phyloP scores from a whole-genome alignment of 1,140 invertebrate genomes.

The Thaumatotibia leucotreta region DNA sequence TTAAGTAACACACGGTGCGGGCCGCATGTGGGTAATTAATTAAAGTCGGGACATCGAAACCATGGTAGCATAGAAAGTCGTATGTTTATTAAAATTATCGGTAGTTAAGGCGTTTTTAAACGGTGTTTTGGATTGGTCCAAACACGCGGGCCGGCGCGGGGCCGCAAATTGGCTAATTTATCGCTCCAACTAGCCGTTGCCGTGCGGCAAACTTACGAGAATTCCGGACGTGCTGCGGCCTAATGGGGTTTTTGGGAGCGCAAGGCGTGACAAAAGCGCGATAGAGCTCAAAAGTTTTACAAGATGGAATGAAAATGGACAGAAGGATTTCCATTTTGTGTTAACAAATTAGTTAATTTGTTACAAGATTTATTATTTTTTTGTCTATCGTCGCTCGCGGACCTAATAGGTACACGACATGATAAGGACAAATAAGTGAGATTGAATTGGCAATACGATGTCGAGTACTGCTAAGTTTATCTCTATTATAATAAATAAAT shows the following conservation, averaged over 20 bases:
- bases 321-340: no score
- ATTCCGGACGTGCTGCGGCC: background rate
- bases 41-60: slow-evolving; percentile 27
- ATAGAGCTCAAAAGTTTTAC: background rate
- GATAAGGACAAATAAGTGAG: no score
- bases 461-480: no score
- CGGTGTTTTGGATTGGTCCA: background rate
- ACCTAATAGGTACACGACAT: no score
- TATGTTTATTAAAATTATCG: background rate
- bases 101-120: background rate
- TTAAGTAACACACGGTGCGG: slow-evolving; percentile 33
- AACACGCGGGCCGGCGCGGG: slow-evolving; percentile 24
- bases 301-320: background rate
- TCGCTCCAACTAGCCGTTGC: slow-evolving; percentile 27
- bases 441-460: no score
- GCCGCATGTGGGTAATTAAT: slow-evolving; percentile 44
- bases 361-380: no score
- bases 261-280: background rate
- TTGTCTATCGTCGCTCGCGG: no score
- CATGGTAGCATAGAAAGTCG: background rate
- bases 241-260: background rate
- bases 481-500: no score
- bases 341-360: background rate
- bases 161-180: slow-evolving; percentile 51
- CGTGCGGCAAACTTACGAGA: slow-evolving; percentile 12